A percentile compares a stretch with the other conserved stretches of the same genome.
phyloP scores from a whole-genome alignment of 1,140 invertebrate genomes.

The Holcopasites calliopsidis region DNA sequence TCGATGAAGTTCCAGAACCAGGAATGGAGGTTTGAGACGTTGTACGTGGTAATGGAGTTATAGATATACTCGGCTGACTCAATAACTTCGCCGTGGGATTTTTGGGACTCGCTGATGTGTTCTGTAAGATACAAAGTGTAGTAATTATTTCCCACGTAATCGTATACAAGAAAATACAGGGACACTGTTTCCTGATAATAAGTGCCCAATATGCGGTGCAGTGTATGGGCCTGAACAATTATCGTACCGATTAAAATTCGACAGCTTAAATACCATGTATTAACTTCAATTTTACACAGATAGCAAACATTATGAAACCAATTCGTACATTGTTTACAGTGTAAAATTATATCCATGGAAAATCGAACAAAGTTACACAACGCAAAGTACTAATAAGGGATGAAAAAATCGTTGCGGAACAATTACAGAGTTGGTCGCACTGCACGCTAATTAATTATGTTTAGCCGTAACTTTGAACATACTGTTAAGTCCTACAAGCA shows the following conservation, averaged over 20 bases:
- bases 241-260: no score
- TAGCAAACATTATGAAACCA: neutral
- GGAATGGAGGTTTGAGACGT: constrained; percentile 77
- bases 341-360: neutral
- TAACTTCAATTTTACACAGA: neutral
- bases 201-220: constrained; percentile 19
- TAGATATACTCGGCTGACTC: constrained; percentile 93
- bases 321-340: neutral
- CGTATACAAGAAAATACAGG: neutral
- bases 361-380: constrained; percentile 8
- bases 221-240: constrained; percentile 28
- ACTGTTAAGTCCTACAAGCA: constrained; percentile 49
- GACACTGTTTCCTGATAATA: neutral
- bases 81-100: constrained; percentile 81
- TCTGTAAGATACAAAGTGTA: constrained; percentile 72
- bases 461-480: constrained; percentile 20
- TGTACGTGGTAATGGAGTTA: constrained; percentile 90
- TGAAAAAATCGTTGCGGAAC: constrained; percentile 17
- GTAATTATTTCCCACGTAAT: constrained; percentile 12
- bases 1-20: constrained; percentile 76
- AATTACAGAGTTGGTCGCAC: constrained; percentile 4
- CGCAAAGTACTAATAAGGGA: constrained; percentile 10
- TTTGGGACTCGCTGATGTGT: constrained; percentile 79
- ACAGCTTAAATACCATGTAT: neutral
- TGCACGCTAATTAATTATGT: constrained; percentile 28